These are phyloP conservation scores for Urocitellus parryii DNA, from an alignment of 2,113 vertebrate species.

Conservation along the genomic window DNA sequence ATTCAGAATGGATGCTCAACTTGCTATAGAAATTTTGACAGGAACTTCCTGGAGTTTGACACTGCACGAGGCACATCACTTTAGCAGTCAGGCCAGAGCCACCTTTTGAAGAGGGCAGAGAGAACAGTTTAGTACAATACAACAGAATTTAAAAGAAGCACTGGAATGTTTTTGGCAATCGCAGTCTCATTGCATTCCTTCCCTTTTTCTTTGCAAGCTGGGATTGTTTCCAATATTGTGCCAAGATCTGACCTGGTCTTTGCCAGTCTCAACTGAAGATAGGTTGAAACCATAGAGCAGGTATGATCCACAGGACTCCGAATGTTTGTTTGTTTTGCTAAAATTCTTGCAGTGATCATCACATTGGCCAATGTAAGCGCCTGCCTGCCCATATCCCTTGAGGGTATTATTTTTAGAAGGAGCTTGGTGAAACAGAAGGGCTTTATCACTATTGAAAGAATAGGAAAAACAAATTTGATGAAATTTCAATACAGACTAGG, in stretches of 20 bases:
- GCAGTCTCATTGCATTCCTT: background rate
- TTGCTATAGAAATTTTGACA: conserved; percentile 64
- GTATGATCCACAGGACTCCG: background rate
- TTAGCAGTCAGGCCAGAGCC: conserved; percentile 47
- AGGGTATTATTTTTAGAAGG: conserved; percentile 56
- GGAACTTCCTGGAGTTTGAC: conserved; percentile 36
- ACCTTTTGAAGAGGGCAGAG: background rate
- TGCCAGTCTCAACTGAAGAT: background rate
- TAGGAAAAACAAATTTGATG: conserved; percentile 36
- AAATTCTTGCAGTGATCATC: conserved; percentile 36
- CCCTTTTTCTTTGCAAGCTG: conserved; percentile 19
- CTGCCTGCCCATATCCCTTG: conserved; percentile 11
- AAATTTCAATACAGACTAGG: conserved; percentile 2
- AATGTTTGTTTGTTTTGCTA: conserved; percentile 70
- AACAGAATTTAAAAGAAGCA: background rate
- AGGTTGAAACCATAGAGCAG: background rate
- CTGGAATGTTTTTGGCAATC: background rate
- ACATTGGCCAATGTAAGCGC: background rate
- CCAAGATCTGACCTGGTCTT: background rate
- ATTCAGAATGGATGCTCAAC: conserved; percentile 65
- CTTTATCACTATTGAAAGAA: background rate
- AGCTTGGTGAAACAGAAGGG: background rate
- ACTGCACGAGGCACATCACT: background rate
- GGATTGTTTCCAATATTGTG: conserved; percentile 19
- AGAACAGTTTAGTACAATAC: background rate